These are phyloP conservation scores for Amniataba percoides DNA, from an alignment of 2,797 vertebrate genomes.

Conservation along the genomic window DNA sequence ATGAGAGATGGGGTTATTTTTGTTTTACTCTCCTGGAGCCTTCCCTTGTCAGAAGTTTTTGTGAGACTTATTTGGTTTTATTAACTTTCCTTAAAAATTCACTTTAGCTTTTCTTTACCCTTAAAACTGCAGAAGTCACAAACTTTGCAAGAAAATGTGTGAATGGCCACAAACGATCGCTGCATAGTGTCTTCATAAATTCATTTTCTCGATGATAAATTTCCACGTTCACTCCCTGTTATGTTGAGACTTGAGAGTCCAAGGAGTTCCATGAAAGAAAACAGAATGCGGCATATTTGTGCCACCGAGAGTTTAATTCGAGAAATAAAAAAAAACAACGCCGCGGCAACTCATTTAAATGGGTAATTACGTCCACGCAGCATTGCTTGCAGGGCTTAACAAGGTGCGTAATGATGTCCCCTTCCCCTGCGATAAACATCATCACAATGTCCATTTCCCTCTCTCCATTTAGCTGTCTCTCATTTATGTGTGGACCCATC, in stretches of 20 bases:
- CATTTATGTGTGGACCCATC: conserved; percentile 64
- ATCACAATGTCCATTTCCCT: conserved; percentile 75
- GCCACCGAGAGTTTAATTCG: conserved; percentile 69
- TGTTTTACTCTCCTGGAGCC: conserved; percentile 57
- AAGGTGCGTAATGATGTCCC: conserved; percentile 83
- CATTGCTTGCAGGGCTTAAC: conserved; percentile 78
- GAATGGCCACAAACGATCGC: conserved; percentile 24
- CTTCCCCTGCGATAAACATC: conserved; percentile 76
- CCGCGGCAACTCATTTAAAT: conserved; percentile 79
- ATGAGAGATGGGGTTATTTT: conserved; percentile 73
- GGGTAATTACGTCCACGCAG: conserved; percentile 76
- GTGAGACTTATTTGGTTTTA: conserved; percentile 31
- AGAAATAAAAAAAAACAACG: conserved; percentile 55
- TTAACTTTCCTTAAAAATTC: not conserved
- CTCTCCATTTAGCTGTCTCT: conserved; percentile 73
- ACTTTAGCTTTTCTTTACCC: conserved; percentile 16
- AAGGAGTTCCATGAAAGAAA: conserved; percentile 56
- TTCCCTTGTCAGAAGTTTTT: conserved; percentile 52
- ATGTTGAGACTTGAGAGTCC: conserved; percentile 27
- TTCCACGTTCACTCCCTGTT: conserved; percentile 20
- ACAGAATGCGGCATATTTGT: conserved; percentile 68
- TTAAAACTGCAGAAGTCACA: conserved; percentile 12
- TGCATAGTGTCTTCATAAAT: conserved; percentile 43
- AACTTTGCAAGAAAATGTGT: conserved; percentile 40
- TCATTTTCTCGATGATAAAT: conserved; percentile 16